These are phyloP conservation scores for Brachycybe producta DNA, from an alignment of 2,888 invertebrate species.

Conservation along the genomic window DNA sequence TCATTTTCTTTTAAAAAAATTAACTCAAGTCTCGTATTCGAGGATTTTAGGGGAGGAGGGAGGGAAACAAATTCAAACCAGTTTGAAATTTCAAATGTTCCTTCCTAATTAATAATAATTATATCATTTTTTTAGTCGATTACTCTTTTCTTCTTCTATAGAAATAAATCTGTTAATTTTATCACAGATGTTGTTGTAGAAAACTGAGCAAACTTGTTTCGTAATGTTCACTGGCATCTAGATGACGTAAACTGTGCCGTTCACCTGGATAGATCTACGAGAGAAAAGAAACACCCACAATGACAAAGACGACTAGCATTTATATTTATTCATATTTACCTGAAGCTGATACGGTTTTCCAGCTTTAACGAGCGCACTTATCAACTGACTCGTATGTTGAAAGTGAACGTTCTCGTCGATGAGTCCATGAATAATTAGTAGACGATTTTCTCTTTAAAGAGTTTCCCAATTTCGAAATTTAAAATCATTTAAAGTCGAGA, in stretches of 20 bases:
- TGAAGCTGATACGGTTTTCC: constrained; percentile 92
- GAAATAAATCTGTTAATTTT: no score
- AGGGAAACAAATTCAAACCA: no score
- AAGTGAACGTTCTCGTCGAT: constrained; percentile 99
- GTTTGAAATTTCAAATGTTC: no score
- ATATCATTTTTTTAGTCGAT: no score
- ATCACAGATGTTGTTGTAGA: constrained; percentile 50
- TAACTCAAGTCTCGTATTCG: no score
- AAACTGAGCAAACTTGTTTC: constrained; percentile 88
- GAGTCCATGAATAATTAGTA: constrained; percentile 90
- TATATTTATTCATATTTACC: constrained; percentile 33
- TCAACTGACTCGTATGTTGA: constrained; percentile 81
- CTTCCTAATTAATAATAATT: no score
- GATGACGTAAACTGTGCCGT: constrained; percentile 82
- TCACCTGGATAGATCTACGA: constrained; percentile 83
- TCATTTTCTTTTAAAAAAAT: no score
- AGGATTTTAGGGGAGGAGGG: no score
- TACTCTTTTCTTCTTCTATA: no score
- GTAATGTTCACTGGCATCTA: constrained; percentile 91
- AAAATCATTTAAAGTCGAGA: not conserved
- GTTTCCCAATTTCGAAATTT: not conserved
- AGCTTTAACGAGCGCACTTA: constrained; percentile 76
- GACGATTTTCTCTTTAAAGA: constrained; percentile 42
- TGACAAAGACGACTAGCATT: not conserved
- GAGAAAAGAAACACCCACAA: constrained; percentile 20